Percentiles rank a stretch among this genome's conserved stretches.
These are phyloP conservation scores for Microtus pennsylvanicus DNA, from an alignment of 2,113 vertebrate genomes.

Conservation along the genomic window DNA sequence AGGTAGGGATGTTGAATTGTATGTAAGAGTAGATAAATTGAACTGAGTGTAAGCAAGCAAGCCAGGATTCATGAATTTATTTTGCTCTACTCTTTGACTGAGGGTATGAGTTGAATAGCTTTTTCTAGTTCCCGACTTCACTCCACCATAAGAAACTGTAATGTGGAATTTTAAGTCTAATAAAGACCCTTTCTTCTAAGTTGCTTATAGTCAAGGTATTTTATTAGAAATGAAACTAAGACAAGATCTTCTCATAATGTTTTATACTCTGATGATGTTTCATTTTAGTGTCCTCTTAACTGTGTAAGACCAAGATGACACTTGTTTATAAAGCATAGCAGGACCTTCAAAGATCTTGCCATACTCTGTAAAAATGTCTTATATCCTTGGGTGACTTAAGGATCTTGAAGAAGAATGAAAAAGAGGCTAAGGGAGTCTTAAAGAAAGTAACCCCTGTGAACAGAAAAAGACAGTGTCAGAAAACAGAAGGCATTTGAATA, in stretches of 20 bases:
- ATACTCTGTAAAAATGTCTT: neutral
- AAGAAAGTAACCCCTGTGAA: neutral
- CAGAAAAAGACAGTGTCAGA: neutral
- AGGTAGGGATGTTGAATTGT: neutral
- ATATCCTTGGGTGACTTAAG: neutral
- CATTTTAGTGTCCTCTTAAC: neutral
- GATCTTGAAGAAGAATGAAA: neutral
- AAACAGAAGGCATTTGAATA: neutral
- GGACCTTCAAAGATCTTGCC: neutral
- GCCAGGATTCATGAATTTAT: neutral
- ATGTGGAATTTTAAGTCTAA: neutral
- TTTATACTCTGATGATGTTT: neutral
- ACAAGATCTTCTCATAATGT: neutral
- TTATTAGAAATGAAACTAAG: neutral
- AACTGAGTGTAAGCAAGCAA: neutral
- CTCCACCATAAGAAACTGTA: neutral
- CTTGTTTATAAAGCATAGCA: neutral
- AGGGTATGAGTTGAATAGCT: neutral
- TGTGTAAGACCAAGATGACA: too few species aligned
- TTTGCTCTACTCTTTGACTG: neutral
- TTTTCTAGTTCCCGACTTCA: neutral
- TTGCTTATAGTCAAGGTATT: neutral
- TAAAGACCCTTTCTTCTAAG: neutral
- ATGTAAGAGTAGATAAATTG: neutral
- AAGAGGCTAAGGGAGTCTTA: neutral